Evolutionary conservation across 2,888 invertebrate species (phyloP), one percentile per base, ranked within the genome.

Genomic region (Harmothoe impar): DNA sequence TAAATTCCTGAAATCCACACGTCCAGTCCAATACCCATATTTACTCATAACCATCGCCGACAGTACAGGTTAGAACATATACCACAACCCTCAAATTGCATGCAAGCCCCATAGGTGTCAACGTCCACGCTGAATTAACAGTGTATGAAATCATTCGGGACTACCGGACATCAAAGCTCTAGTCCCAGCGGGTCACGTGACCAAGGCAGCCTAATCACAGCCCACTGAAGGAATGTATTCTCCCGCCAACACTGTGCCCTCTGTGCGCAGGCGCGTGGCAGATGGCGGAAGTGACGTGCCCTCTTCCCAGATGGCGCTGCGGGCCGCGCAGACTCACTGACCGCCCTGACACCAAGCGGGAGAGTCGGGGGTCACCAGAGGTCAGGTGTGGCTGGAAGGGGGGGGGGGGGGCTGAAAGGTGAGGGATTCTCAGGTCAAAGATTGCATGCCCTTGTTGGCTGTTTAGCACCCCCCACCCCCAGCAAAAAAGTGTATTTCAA

Each of bases 211-310:
- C 72, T 72, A 7, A 72, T 29, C 72, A 25, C 25, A 3, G 29
- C 5, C 72, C 72, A 5, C 72, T 72, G 29, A 72, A 62, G 7
- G 62, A 77, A 77, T 77, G 77, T 31, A 77, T 77, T 77, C 43
- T 12, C 81, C 81, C 81, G 81, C 33, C 81, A 77, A 81, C 81
- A 81, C 81, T 81, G 43, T 20, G 81, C 5, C 23, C 81, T 35
- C 35, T 81, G 81, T 81, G 81, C 81, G 43, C 43, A 81, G 81
- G 81, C 81, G 81, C 81, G 81, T 81, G 81, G 81, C 81, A 81
- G 81, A 81, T 81, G 81, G 81, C 81, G 81, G 81, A 81, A 81
- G 81, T 81, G 81, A 43, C 81, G 43, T 81, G 81, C 35, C n/a
- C 81, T 15, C 77, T 7, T 77, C 29, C 35, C 81, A 81, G 43